Percentiles rank a stretch among this genome's conserved stretches.
These are phyloP conservation scores for Papilio aristodemus DNA, from an alignment of 1,140 invertebrate genomes.

Conservation along the genomic window DNA sequence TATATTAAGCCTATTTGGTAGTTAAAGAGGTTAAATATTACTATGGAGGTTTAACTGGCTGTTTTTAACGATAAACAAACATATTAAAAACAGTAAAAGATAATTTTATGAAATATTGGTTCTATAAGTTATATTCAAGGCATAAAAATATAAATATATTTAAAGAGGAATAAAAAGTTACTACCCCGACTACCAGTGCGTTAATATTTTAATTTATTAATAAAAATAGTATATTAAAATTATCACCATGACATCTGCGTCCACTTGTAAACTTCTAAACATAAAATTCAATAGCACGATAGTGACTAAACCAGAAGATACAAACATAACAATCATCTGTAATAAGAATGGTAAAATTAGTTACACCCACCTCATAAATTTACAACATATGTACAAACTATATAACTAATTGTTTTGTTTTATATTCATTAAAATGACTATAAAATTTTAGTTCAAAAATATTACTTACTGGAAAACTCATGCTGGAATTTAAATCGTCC, in stretches of 20 bases:
- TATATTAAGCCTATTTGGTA: too few relatives aligned
- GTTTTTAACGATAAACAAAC: too few relatives aligned
- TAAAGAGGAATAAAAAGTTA: too few relatives aligned
- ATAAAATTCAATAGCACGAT: slow-evolving; percentile 48
- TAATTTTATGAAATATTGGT: too few relatives aligned
- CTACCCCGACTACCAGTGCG: background rate
- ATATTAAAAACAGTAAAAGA: too few relatives aligned
- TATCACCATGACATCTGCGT: slow-evolving; percentile 32
- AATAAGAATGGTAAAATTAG: slow-evolving; percentile 32
- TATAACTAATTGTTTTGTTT: background rate
- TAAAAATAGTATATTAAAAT: background rate
- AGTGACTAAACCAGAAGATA: slow-evolving; percentile 47
- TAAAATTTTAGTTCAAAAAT: slow-evolving; percentile 32
- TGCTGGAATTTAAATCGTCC: slow-evolving; percentile 53
- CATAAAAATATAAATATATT: too few relatives aligned
- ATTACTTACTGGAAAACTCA: slow-evolving; percentile 55
- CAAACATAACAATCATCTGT: slow-evolving; percentile 49
- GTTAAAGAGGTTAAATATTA: slow-evolving; percentile 6
- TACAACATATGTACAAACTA: background rate
- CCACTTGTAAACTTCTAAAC: slow-evolving; percentile 42
- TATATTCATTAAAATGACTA: slow-evolving; percentile 6
- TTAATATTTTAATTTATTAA: background rate
- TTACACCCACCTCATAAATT: background rate
- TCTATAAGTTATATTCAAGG: too few relatives aligned
- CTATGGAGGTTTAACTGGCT: too few relatives aligned